phyloP scores from a whole-genome alignment of 2,888 invertebrate genomes.

The Clistopyga incitator region DNA sequence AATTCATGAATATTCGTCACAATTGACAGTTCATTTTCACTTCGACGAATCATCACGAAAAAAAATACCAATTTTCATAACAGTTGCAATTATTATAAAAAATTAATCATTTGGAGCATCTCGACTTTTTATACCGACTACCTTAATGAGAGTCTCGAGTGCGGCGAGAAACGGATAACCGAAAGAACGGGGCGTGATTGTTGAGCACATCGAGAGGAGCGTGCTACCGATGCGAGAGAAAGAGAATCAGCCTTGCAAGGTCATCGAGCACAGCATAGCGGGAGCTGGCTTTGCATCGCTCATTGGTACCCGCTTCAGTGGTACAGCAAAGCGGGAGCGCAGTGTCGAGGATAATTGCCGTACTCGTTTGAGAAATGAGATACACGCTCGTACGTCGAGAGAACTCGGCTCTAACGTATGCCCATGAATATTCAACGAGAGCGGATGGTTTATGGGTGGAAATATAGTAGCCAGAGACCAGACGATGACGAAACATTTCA shows the following conservation, averaged over 20 bases:
- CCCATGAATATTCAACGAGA: conserved; percentile 56
- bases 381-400: conserved; percentile 36
- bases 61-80: too few species aligned
- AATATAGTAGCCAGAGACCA: background rate
- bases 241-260: conserved; percentile 68
- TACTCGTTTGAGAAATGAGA: conserved; percentile 54
- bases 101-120: too few species aligned
- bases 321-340: conserved; percentile 22
- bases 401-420: conserved; percentile 26
- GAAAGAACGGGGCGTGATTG: conserved; percentile 23
- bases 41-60: too few species aligned
- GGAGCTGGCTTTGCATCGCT: conserved; percentile 37
- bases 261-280: conserved; percentile 40
- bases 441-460: background rate
- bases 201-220: conserved; percentile 43
- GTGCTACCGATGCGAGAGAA: conserved; percentile 55
- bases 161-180: conserved; percentile 4
- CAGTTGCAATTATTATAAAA: too few species aligned
- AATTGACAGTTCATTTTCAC: too few species aligned
- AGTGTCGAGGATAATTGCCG: conserved; percentile 42
- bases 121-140: too few species aligned
- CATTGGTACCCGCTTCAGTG: conserved; percentile 17
- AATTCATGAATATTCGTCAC: too few species aligned
- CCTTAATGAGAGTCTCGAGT: background rate
- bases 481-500: background rate